These are phyloP conservation scores for Campylorhamphus procurvoides DNA, from an alignment of 2,113 vertebrate genomes.

Conservation along the genomic window DNA sequence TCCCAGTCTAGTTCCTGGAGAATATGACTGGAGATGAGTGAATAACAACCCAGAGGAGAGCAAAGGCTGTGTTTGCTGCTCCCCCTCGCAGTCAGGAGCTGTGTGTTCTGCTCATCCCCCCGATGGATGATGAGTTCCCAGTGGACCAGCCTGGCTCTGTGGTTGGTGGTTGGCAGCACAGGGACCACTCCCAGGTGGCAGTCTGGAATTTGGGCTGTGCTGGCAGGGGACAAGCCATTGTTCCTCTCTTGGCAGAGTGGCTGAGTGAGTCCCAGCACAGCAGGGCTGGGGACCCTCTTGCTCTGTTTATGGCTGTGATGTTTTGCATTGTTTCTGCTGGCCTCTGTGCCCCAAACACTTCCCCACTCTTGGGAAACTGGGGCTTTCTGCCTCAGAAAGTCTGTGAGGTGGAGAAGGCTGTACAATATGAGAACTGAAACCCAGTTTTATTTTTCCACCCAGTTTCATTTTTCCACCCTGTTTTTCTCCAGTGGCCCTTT, in stretches of 20 bases:
- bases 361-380: neutral
- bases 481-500: neutral
- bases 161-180: neutral
- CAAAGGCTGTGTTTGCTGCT: fast-evolving
- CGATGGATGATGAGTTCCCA: neutral
- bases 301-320: neutral
- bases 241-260: neutral
- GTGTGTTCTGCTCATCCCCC: fast-evolving
- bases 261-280: neutral
- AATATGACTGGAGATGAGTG: fast-evolving
- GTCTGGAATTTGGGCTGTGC: neutral
- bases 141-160: neutral
- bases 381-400: neutral
- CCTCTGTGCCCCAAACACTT: neutral
- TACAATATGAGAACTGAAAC: neutral
- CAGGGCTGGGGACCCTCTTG: neutral
- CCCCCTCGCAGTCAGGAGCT: fast-evolving
- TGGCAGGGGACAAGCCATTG: slow-evolving; percentile 19
- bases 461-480: neutral
- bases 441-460: neutral
- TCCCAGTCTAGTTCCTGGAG: neutral
- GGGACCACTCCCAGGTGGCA: neutral
- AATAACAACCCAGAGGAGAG: fast-evolving
- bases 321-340: slow-evolving; percentile 20
- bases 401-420: neutral